Evolutionary conservation across 1,140 invertebrate genomes (phyloP).

Genomic region (Halyomorpha halys): DNA sequence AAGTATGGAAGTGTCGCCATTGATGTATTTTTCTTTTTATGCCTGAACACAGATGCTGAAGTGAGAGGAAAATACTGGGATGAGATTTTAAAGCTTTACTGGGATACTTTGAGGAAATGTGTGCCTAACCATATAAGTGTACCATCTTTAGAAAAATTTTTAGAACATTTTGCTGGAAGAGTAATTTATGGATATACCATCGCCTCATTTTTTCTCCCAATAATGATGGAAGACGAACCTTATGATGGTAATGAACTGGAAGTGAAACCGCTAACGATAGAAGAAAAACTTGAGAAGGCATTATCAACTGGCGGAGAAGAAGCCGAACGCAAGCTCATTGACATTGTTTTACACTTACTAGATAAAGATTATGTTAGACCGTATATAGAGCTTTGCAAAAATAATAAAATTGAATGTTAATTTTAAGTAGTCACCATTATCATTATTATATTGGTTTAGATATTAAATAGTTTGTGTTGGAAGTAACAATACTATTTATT

Average conservation of each 20-base stretch:
- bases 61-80: conserved; percentile 31
- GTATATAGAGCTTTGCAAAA: not conserved
- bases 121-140: conserved; percentile 2
- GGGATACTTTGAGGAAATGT: conserved; percentile 27
- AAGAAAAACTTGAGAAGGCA: not conserved
- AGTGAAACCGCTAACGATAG: not conserved
- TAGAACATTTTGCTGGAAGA: conserved; percentile 33
- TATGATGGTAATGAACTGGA: not conserved
- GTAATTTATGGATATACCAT: conserved; percentile 35
- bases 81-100: conserved; percentile 35
- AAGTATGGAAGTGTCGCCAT: conserved; percentile 35
- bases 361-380: not conserved
- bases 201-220: conserved; percentile 33
- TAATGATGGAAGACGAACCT: conserved; percentile 24
- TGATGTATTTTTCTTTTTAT: conserved; percentile 38
- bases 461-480: too few species aligned
- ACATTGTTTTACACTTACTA: not conserved
- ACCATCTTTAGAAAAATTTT: conserved; percentile 31
- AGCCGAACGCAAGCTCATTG: not conserved
- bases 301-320: not conserved
- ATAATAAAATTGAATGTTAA: too few species aligned
- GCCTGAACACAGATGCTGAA: conserved; percentile 32
- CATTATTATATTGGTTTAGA: too few species aligned
- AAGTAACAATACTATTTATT: too few species aligned
- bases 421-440: too few species aligned